Evolutionary conservation across 1,140 invertebrate genomes (phyloP), one percentile per base, ranked within the genome.

Genomic region (Drosophila pruinosa): DNA sequence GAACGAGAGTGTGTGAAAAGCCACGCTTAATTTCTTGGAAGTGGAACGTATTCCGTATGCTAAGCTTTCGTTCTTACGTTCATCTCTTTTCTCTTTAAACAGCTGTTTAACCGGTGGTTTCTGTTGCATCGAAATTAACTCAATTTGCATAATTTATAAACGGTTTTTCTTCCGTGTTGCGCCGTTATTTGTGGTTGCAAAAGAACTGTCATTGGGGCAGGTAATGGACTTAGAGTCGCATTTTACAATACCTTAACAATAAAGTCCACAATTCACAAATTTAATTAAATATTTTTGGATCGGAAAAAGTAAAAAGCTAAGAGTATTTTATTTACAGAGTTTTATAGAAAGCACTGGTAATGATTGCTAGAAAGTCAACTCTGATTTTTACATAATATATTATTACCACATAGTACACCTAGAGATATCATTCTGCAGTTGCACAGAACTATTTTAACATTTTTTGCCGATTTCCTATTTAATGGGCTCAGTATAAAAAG

Each of bases 11-110:
- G 17, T 50, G 19, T 12, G 6, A 5, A 12, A 12, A 38, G 41
- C 5, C n/a, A 7, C n/a, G 6, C 31, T 38, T n/a, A n/a, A n/a
- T n/a, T 36, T 10, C 8, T 19, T 85, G 81, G 81, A 85, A 88
- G 77, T 85, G 81, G 81, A 85, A 81, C 64, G 34, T 63, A 63
- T 77, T 75, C 63, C 28, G 47, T 17, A 31, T 5, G 34, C 17
- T 28, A 1, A 17, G 26, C 47, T 50, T 50, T 50, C 5, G 71
- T 79, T 70, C 34, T 69, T 56, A 15, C 31, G 19, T 15, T 19
- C 28, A 3, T 24, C 26, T 41, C 54, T 41, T 17, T 26, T 17
- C 14, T 38, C 7, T 12, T 21, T 10, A 0, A 70, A 85, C 81
- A 85, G 76, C 81, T 83, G 76, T 76, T 76, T 17, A 53, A 7